A percentile compares a stretch with the other conserved stretches of the same genome.
phyloP scores from a whole-genome alignment of 2,888 invertebrate species.

The Drosophila colorata region DNA sequence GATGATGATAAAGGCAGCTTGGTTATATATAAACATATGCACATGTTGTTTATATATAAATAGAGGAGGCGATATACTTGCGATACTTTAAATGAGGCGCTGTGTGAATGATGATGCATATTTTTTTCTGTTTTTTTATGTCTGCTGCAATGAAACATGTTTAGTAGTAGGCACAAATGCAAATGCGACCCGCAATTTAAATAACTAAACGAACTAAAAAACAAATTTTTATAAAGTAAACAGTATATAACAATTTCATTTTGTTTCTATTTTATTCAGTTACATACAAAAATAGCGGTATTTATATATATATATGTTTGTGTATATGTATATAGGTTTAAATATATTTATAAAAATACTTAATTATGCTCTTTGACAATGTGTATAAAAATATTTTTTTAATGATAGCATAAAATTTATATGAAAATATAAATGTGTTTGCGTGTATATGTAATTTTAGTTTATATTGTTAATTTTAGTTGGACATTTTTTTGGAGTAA shows the following conservation, averaged over 20 bases:
- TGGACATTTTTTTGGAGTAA: conserved; percentile 25
- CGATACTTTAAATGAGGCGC: conserved; percentile 67
- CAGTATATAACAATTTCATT: conserved; percentile 61
- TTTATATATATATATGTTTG: conserved; percentile 41
- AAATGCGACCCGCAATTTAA: conserved; percentile 38
- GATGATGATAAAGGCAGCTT: conserved; percentile 46
- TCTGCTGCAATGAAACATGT: conserved; percentile 71
- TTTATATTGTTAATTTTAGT: conserved; percentile 12
- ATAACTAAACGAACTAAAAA: conserved; percentile 21
- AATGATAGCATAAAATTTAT: conserved; percentile 26
- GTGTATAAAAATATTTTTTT: conserved; percentile 68
- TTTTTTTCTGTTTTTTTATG: conserved; percentile 26
- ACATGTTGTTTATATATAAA: conserved; percentile 3
- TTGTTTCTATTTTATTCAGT: conserved; percentile 76
- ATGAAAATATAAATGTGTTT: conserved; percentile 52
- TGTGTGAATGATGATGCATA: conserved; percentile 56
- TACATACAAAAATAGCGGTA: conserved; percentile 75
- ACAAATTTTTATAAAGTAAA: neutral
- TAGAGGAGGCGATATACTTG: conserved; percentile 45
- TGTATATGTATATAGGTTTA: conserved; percentile 44
- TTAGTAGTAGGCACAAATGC: conserved; percentile 59
- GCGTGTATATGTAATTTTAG: conserved; percentile 16
- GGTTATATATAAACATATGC: conserved; percentile 13
- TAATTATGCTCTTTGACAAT: conserved; percentile 58
- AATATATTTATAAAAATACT: conserved; percentile 61